Base-by-base conservation (phyloP, 2,888 invertebrate genomes). In the Dryadula phaetusa region DNA sequence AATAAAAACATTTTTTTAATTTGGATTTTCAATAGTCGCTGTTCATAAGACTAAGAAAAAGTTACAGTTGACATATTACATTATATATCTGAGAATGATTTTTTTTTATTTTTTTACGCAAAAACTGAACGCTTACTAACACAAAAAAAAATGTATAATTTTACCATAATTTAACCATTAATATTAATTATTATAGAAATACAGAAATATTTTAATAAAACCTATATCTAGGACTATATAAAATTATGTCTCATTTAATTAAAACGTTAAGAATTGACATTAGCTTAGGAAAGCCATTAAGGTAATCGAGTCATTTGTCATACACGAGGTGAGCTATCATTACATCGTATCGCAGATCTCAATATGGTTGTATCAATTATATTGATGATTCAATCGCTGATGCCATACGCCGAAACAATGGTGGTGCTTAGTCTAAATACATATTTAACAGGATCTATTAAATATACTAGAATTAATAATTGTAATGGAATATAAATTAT, bases 271-370 rank as follows among this genome's bases (percentile, higher is more conserved):
- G 47, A 60, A 60, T 37, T 18, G 63, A 60, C 46, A 66, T 69
- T 60, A 66, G 53, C 63, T 54, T 53, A 63, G 62, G 62, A 65
- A 67, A 60, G 58, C 65, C 32, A 65, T 70, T 70, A 70, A 40
- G n/a, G 28, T 66, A 42, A 70, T 65, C 52, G 60, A 70, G 60
- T 68, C 62, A 70, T 70, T 68, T 70, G 70, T 70, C 70, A 70
- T 70, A 64, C 65, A 60, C 47, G 37, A 52, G 25, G 56, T 70
- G 42, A 58, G 25, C 49, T 70, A 70, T 70, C 64, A 67, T 70
- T 70, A 70, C 62, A 58, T 62, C 62, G 65, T 68, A 32, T 34
- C 42, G 37, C 37, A 28, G 52, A 34, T 65, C 65, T 67, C 58
- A 62, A 65, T 70, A 68, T 68, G 68, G 68, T 16, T 18, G 60